phyloP scores from a whole-genome alignment of 2,113 vertebrate species.

The Danionella cerebrum region DNA sequence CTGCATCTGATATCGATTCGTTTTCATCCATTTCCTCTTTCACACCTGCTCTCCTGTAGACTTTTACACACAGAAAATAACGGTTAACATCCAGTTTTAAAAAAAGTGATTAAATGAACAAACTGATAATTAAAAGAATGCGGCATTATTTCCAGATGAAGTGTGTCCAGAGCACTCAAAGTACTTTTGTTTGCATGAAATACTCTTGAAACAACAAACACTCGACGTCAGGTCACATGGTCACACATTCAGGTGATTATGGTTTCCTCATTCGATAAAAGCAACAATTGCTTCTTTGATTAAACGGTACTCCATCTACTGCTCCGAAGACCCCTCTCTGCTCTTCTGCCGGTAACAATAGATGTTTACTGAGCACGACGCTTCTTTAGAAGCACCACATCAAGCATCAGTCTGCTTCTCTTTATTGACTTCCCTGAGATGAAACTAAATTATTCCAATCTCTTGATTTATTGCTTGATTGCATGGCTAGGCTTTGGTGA shows the following conservation, averaged over 20 bases:
- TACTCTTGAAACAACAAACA: too few species aligned
- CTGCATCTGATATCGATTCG: too few species aligned
- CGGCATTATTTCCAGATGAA: too few species aligned
- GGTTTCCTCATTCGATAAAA: slow-evolving; percentile 16
- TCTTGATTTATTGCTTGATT: not conserved
- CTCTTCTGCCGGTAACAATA: not conserved
- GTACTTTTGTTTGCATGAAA: slow-evolving; percentile 14
- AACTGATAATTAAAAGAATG: too few species aligned
- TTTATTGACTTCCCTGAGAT: not conserved
- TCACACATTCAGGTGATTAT: slow-evolving; percentile 29
- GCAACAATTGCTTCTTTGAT: slow-evolving; percentile 22
- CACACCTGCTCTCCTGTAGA: too few species aligned
- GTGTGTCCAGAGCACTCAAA: too few species aligned
- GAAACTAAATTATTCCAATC: not conserved
- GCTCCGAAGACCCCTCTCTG: not conserved
- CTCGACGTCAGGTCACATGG: too few species aligned
- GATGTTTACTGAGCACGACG: not conserved
- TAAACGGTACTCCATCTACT: slow-evolving; percentile 23
- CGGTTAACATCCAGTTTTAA: too few species aligned
- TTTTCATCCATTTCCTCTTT: too few species aligned
- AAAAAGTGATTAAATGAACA: too few species aligned
- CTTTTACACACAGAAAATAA: too few species aligned
- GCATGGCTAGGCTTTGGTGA: not conserved
- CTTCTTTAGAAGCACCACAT: not conserved
- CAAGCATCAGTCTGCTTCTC: not conserved